Conservation (phyloP, 2,888 invertebrate species). For the Pristionchus fissidentatus region DNA sequence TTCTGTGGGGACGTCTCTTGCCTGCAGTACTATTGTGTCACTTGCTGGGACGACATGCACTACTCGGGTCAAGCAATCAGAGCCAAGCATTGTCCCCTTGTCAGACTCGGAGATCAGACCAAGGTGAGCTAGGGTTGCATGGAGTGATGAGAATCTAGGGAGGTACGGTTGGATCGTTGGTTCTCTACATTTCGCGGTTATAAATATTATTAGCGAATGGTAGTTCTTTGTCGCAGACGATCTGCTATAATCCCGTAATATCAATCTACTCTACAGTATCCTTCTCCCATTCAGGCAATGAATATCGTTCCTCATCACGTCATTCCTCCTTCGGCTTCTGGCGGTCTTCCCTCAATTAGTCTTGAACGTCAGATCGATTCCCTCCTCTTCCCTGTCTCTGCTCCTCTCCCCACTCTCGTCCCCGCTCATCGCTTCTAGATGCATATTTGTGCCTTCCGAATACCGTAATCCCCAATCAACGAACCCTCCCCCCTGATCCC, state of each 20-base stretch:
- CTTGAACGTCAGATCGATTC: slow-evolving; percentile 36
- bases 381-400: neutral
- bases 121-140: neutral
- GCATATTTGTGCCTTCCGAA: neutral
- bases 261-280: neutral
- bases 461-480: neutral
- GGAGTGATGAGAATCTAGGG: neutral
- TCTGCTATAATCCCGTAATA: neutral
- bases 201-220: no score
- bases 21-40: slow-evolving; percentile 94
- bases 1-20: slow-evolving; percentile 99
- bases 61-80: neutral
- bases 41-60: slow-evolving; percentile 49
- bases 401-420: neutral
- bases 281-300: slow-evolving; percentile 42
- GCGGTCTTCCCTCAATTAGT: neutral
- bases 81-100: slow-evolving; percentile 36
- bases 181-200: no score
- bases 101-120: slow-evolving; percentile 48
- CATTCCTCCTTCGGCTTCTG: slow-evolving; percentile 1
- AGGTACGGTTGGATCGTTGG: no score
- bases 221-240: no score
- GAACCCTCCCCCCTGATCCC: neutral
- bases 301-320: slow-evolving; percentile 44
- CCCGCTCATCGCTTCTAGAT: neutral